phyloP scores from a whole-genome alignment of 1,140 invertebrate genomes.

The Eciton burchellii region DNA sequence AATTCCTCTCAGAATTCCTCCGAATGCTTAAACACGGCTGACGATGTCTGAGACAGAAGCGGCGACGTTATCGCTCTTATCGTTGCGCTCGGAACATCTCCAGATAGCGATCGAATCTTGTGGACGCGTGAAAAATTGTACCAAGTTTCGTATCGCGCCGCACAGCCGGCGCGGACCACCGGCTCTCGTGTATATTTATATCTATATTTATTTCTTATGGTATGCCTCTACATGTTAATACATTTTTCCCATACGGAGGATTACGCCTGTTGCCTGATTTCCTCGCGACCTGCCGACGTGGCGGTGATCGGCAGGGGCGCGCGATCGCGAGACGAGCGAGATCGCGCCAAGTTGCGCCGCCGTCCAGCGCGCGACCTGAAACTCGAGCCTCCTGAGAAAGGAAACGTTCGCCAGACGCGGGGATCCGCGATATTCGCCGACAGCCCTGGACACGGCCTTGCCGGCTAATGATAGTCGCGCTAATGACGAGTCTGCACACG shows the following conservation, averaged over 20 bases:
- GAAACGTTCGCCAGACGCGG: neutral
- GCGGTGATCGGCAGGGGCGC: too few species aligned
- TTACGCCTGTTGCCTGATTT: too few species aligned
- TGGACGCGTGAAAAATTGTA: too few species aligned
- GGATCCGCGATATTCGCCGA: slow-evolving; percentile 17
- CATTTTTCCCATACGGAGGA: too few species aligned
- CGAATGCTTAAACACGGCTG: neutral
- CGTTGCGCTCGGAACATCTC: too few species aligned
- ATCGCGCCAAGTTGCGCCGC: neutral
- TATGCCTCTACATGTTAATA: too few species aligned
- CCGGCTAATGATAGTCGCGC: slow-evolving; percentile 85
- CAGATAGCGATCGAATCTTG: too few species aligned
- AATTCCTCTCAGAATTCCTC: neutral
- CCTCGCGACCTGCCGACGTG: too few species aligned
- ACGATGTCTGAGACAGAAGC: neutral
- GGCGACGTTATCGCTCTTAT: neutral
- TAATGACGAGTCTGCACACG: slow-evolving; percentile 84
- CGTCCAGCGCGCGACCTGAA: neutral
- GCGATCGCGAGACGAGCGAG: neutral
- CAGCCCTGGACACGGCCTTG: slow-evolving; percentile 83
- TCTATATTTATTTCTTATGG: too few species aligned
- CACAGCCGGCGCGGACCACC: too few species aligned
- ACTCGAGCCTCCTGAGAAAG: slow-evolving; percentile 38
- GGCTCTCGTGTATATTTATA: too few species aligned
- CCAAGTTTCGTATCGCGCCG: too few species aligned